Conservation (phyloP, 2,113 vertebrate genomes). For the Blennius ocellaris region DNA sequence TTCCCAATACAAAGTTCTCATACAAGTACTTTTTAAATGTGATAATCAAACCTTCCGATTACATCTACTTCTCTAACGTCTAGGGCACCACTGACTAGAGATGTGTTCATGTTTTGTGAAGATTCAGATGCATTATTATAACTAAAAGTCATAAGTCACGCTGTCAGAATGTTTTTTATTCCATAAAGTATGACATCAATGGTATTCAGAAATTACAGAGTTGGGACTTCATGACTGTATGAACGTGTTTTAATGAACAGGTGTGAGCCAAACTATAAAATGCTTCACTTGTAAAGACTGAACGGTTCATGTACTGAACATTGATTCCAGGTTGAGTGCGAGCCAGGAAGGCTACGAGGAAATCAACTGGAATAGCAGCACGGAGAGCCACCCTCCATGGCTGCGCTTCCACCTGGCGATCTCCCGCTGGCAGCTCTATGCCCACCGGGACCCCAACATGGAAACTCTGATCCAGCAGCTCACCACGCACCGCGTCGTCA, state of each 20-base stretch:
- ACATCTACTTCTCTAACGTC: too few relatives aligned
- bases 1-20: too few relatives aligned
- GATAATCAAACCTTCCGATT: too few relatives aligned
- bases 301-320: background rate
- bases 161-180: too few relatives aligned
- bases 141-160: too few relatives aligned
- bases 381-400: conserved; percentile 80
- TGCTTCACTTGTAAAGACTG: background rate
- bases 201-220: too few relatives aligned
- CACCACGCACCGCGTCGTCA: conserved; percentile 74
- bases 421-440: conserved; percentile 85
- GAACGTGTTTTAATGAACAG: background rate
- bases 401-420: conserved; percentile 86
- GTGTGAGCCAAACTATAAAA: conserved; percentile 2
- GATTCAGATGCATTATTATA: too few relatives aligned
- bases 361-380: conserved; percentile 74
- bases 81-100: too few relatives aligned
- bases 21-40: too few relatives aligned
- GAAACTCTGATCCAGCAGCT: conserved; percentile 75
- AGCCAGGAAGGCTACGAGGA: conserved; percentile 75
- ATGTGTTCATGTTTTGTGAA: too few relatives aligned
- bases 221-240: background rate
- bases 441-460: conserved; percentile 77
- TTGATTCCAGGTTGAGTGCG: conserved; percentile 79
- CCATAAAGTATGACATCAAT: too few relatives aligned